Base-by-base conservation (phyloP, 2,797 vertebrate genomes). In the Leptatherina wallacei region DNA sequence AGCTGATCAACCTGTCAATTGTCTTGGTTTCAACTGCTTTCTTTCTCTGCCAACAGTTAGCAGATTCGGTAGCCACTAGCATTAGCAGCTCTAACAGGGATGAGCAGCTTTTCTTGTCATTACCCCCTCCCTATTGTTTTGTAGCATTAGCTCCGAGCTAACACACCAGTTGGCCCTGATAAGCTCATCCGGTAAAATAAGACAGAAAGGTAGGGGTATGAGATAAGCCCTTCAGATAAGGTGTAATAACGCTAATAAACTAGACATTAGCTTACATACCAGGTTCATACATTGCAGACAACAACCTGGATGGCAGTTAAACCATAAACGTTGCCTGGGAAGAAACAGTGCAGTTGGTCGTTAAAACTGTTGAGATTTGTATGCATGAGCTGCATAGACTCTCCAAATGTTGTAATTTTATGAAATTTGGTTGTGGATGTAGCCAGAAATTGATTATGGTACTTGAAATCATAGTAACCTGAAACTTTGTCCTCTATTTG, bases 41-140 rank as follows among this genome's bases (percentile, higher is more conserved):
- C 24, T 69, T 27, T 65, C 44, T 75, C 30, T 65, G 24, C 7
- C 65, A 65, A 66, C 54, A 58, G 87, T 81, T 91, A 91, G 82
- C 88, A 59, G 27, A 65, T 75, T 55, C 16, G 85, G 64, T 92
- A 90, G 85, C 90, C 63, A 10, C 69, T 88, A 88, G 87, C 89
- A 32, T 80, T 91, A 91, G 91, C 88, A 81, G 78, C 85, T 85
- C 72, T 83, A 75, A 81, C 80, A 81, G 77, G 82, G 88, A 86
- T 89, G 86, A 88, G 89, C 85, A 72, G 87, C 84, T 86, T 77
- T 83, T 82, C 84, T 86, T 74, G 81, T 89, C 84, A 78, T 79
- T 49, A 78, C 77, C 84, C 86, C 85, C 82, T 80, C 84, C 86
- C 80, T 80, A 91, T 93, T 91, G 89, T 91, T 93, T 92, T 91